These are phyloP conservation scores for Myrmecobius fasciatus DNA, from an alignment of 2,113 vertebrate species.

Conservation along the genomic window DNA sequence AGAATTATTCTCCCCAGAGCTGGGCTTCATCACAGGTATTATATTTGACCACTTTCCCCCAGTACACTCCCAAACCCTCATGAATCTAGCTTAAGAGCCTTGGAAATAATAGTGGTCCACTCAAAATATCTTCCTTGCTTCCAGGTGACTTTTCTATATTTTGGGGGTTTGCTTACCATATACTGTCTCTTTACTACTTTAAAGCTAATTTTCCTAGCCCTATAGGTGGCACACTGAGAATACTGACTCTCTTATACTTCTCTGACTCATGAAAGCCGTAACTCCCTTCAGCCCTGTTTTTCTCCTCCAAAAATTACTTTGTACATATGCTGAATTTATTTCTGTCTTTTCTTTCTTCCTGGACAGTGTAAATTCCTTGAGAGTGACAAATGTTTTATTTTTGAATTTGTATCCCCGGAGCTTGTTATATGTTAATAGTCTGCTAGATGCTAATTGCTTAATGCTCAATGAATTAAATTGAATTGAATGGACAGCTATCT, in stretches of 20 bases:
- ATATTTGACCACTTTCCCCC: neutral
- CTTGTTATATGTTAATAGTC: neutral
- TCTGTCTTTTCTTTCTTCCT: neutral
- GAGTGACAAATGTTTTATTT: neutral
- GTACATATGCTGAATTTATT: neutral
- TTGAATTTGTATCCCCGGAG: neutral
- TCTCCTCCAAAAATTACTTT: neutral
- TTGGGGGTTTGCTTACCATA: neutral
- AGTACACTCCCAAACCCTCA: neutral
- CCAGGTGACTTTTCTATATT: neutral
- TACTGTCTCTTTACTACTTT: neutral
- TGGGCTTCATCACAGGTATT: neutral
- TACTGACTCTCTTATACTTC: neutral
- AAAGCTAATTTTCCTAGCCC: neutral
- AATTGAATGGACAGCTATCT: neutral
- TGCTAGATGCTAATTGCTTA: neutral
- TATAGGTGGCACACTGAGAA: neutral
- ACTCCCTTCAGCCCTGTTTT: neutral
- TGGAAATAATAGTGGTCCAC: neutral
- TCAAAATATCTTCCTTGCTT: neutral
- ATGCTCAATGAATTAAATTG: neutral
- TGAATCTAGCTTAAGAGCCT: neutral
- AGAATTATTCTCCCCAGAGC: neutral
- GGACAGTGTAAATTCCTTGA: neutral
- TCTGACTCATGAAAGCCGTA: neutral